Evolutionary conservation across 2,113 vertebrate species (phyloP).

Genomic region (Callithrix jacchus): DNA sequence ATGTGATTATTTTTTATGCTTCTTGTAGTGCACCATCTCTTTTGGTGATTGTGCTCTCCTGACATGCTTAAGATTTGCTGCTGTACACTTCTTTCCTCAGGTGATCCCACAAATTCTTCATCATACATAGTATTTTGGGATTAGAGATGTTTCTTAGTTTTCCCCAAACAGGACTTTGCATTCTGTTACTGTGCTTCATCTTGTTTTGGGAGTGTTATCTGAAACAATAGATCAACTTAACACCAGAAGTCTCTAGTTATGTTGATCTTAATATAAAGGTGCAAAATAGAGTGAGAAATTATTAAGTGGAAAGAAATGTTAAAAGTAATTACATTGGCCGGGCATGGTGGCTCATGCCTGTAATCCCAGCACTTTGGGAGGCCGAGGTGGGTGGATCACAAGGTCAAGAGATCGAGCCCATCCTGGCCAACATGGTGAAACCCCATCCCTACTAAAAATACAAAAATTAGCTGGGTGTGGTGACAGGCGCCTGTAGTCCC

Average conservation of each 20-base stretch:
- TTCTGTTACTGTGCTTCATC: neutral
- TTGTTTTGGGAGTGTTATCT: constrained; percentile 26
- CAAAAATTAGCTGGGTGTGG: no score
- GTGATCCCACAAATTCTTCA: constrained; percentile 20
- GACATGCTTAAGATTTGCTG: neutral
- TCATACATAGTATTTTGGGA: neutral
- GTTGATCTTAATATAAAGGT: constrained; percentile 34
- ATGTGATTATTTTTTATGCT: neutral
- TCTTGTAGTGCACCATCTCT: neutral
- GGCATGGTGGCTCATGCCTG: no score
- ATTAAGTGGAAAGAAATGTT: neutral
- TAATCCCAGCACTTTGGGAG: no score
- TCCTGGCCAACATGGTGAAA: no score
- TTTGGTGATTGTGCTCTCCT: neutral
- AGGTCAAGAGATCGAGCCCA: no score
- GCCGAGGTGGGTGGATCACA: no score
- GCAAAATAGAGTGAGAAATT: constrained; percentile 38
- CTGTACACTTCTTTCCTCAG: neutral
- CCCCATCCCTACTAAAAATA: no score
- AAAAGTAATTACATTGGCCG: constrained; percentile 20
- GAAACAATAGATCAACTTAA: neutral
- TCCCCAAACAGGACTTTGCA: neutral
- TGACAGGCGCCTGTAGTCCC: no score
- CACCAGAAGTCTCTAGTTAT: neutral
- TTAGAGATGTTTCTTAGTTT: constrained; percentile 1